Base-by-base conservation (phyloP, 2,797 vertebrate species). In the Pangasius larnaudii region DNA sequence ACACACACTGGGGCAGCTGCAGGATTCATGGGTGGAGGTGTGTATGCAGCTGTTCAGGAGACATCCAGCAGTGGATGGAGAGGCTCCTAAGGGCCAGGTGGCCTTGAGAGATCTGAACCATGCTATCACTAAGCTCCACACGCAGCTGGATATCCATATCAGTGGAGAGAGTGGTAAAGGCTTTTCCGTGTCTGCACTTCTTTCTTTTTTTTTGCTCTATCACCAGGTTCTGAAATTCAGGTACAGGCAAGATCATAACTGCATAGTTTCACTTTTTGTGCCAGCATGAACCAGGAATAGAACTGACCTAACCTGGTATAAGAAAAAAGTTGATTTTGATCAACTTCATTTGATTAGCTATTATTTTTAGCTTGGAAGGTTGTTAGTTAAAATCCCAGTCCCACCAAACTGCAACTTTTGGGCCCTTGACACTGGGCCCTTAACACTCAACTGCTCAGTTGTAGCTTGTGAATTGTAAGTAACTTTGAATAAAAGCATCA, bases 111-210 rank as follows among this genome's bases (percentile, higher is more conserved):
- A 97, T 53, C 94, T 97, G 81, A 89, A 92, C 56, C 90, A 42
- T 49, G 81, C 14, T n/a, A 83, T 92, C 0, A n/a, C 79, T 53
- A 92, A 94, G 85, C 94, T 97, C 82, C 94, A 93, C 88, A 89
- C 88, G 72, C 94, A 95, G 78, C 95, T 96, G 71, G 91, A 89
- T 0, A 88, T 81, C 39, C 95, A 95, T 86, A 93, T 95, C 88
- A 95, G 80, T 46, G 96, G 96, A 67, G 96, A 96, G 39, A 96
- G 93, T 65, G 97, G 97, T 97, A 91, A 97, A 94, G 88, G 53
- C 3, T 10, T 58, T 71, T 14, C 46, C 49, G 74, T 71, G 16
- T 36, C 84, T 59, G 51, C 22, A 58, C 7, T 30, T 83, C 61
- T 42, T 71, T 84, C 8, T 46, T 46, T 46, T 46, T 46, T 39